A percentile compares a stretch with the other conserved stretches of the same genome.
Evolutionary conservation across 2,113 vertebrate genomes (phyloP).

Genomic region (Entelurus aequoreus): DNA sequence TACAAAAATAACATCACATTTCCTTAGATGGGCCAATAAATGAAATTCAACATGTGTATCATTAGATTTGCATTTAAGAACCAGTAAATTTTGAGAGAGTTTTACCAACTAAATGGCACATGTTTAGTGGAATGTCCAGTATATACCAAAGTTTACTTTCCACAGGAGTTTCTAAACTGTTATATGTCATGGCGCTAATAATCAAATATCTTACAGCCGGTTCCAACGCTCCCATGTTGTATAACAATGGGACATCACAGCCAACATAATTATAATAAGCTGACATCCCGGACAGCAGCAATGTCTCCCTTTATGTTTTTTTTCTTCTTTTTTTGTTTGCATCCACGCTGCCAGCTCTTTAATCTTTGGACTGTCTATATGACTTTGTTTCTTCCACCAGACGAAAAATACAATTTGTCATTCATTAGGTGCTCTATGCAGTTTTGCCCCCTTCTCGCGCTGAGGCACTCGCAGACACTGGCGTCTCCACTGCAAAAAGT

Average conservation of each 20-base stretch:
- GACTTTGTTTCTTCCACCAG: conserved; percentile 25
- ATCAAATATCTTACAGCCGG: conserved; percentile 37
- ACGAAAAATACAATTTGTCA: conserved; percentile 16
- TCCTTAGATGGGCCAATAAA: no score
- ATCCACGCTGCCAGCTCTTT: conserved; percentile 39
- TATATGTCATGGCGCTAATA: conserved; percentile 12
- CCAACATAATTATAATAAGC: conserved; percentile 61
- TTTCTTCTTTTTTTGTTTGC: conserved; percentile 27
- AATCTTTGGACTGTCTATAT: conserved; percentile 40
- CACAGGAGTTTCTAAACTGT: not conserved
- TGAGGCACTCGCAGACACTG: conserved; percentile 9
- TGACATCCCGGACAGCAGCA: conserved; percentile 48
- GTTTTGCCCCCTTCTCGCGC: conserved; percentile 25
- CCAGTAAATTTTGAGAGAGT: no score
- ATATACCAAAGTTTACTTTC: no score
- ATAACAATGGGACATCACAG: conserved; percentile 60
- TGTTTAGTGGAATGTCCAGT: no score
- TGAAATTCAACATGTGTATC: no score
- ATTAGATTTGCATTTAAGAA: no score
- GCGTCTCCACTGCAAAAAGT: not conserved
- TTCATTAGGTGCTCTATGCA: conserved; percentile 9
- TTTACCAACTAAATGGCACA: no score
- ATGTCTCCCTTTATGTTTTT: not conserved
- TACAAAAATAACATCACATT: no score
- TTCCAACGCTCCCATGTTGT: conserved; percentile 24